Conservation (phyloP, 1,140 invertebrate species). For the Drosophila watanabei region DNA sequence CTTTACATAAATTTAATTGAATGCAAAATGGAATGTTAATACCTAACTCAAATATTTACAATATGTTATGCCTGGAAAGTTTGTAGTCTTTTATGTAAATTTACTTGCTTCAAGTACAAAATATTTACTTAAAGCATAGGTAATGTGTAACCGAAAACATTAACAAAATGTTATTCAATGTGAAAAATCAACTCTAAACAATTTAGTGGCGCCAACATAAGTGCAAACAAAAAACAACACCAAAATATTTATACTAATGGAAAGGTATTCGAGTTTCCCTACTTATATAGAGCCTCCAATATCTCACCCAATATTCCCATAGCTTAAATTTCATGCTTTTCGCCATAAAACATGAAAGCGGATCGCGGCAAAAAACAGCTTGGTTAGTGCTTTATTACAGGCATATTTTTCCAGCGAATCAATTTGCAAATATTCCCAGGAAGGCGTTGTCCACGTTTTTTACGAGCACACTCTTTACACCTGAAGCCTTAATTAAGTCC, state of each 20-base stretch:
- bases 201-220: not conserved
- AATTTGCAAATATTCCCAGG: conserved; percentile 50
- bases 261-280: not conserved
- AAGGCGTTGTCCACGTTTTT: too few relatives aligned
- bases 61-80: not conserved
- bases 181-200: not conserved
- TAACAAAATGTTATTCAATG: not conserved
- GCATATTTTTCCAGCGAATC: conserved; percentile 70
- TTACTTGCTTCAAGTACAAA: not conserved
- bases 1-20: too few relatives aligned
- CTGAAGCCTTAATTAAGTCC: conserved; percentile 75
- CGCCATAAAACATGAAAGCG: conserved; percentile 20
- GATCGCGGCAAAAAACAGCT: too few relatives aligned
- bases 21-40: too few relatives aligned
- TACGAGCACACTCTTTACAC: conserved; percentile 74
- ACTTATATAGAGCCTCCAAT: too few relatives aligned
- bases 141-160: not conserved
- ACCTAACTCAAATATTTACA: not conserved
- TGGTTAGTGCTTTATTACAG: conserved; percentile 49
- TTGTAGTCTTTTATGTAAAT: not conserved
- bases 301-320: conserved; percentile 7
- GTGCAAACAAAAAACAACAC: not conserved
- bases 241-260: not conserved
- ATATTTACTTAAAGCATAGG: not conserved
- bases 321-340: conserved; percentile 22